A percentile compares a stretch with the other conserved stretches of the same genome.
These are phyloP conservation scores for Cosmia trapezina DNA, from an alignment of 2,888 invertebrate genomes.

Conservation along the genomic window DNA sequence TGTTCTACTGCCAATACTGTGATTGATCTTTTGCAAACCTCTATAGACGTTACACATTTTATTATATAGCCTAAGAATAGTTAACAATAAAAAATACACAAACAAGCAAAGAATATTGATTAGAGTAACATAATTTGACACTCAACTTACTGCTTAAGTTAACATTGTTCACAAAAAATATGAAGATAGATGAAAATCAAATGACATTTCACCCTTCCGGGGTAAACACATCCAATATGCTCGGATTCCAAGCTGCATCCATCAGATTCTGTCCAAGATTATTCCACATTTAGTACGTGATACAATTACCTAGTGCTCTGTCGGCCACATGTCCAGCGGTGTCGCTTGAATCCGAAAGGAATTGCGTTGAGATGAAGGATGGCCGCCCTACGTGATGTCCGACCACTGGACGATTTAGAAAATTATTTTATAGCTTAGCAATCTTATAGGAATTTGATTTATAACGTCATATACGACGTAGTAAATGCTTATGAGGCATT, in stretches of 20 bases:
- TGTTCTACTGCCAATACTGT: conserved; percentile 42
- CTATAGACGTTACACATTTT: not conserved
- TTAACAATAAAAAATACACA: not conserved
- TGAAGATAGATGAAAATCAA: not conserved
- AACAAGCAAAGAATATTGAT: not conserved
- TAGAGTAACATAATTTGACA: not conserved
- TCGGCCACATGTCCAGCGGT: conserved; percentile 69
- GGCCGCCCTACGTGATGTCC: conserved; percentile 77
- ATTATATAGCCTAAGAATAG: not conserved
- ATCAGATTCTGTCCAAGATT: conserved; percentile 67
- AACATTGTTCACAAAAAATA: not conserved
- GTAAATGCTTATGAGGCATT: conserved; percentile 10
- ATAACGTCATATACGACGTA: conserved; percentile 30
- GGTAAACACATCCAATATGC: conserved; percentile 18
- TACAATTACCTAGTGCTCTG: conserved; percentile 70
- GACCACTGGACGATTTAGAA: conserved; percentile 72
- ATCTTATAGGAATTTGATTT: conserved; percentile 60
- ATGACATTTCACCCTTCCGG: conserved; percentile 52
- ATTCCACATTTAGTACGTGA: conserved; percentile 72
- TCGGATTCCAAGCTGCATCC: conserved; percentile 28
- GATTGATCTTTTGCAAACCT: conserved; percentile 53
- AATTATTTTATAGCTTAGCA: conserved; percentile 69
- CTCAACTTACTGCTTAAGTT: not conserved
- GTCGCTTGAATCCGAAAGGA: conserved; percentile 67
- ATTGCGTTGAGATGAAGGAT: conserved; percentile 72